A percentile compares a stretch with the other conserved stretches of the same genome.
These are phyloP conservation scores for Globicephala melas DNA, from an alignment of 2,113 vertebrate species.

Conservation along the genomic window DNA sequence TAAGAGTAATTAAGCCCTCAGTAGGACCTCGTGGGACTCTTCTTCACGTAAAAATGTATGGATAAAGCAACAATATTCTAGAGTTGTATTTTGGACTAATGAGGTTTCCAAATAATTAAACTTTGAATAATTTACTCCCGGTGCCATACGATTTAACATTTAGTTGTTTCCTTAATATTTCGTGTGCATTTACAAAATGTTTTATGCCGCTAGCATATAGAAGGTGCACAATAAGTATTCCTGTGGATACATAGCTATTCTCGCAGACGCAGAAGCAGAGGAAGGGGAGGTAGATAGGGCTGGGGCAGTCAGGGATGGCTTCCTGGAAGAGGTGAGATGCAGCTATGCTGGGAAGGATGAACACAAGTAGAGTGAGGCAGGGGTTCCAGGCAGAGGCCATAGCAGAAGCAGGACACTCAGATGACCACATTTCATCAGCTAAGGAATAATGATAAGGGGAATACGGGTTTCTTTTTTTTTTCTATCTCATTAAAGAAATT, in stretches of 20 bases:
- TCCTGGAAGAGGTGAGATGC: neutral
- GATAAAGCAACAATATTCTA: fast-evolving
- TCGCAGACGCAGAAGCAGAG: neutral
- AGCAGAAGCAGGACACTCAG: neutral
- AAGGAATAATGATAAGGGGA: neutral
- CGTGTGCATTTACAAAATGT: neutral
- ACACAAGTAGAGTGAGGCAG: neutral
- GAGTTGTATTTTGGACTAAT: neutral
- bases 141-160: neutral
- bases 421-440: neutral
- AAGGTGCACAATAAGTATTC: neutral
- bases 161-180: neutral
- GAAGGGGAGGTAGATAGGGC: neutral
- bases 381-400: neutral
- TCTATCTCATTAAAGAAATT: neutral
- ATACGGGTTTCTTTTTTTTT: neutral
- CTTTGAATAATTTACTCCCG: neutral
- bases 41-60: too few relatives aligned
- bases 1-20: neutral
- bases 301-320: neutral
- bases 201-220: neutral
- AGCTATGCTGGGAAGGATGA: neutral
- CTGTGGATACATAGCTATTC: neutral
- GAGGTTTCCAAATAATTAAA: neutral
- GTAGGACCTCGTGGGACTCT: neutral